Evolutionary conservation across 2,113 vertebrate species (phyloP).

Genomic region (Chloroceryle aenea): DNA sequence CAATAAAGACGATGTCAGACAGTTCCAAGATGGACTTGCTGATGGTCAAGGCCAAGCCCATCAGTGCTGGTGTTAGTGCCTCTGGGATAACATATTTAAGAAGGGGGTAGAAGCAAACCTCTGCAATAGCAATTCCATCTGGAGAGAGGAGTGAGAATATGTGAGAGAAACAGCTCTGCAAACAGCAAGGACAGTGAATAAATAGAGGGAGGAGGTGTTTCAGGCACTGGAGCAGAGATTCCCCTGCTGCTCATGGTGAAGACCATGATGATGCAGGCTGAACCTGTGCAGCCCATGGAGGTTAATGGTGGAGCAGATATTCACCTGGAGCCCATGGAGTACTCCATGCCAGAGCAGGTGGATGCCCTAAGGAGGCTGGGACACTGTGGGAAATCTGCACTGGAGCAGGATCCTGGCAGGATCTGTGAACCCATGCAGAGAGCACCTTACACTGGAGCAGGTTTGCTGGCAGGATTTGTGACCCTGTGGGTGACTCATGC

Average conservation of each 20-base stretch:
- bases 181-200: neutral
- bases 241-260: neutral
- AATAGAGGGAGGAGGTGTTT: neutral
- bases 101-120: neutral
- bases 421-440: neutral
- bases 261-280: neutral
- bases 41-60: neutral
- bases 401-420: neutral
- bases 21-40: no score
- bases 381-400: neutral
- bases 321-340: neutral
- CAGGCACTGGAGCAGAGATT: neutral
- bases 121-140: neutral
- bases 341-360: neutral
- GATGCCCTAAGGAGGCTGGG: neutral
- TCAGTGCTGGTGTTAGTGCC: neutral
- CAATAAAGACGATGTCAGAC: neutral
- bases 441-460: neutral
- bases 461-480: neutral
- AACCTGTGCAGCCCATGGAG: neutral
- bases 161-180: neutral
- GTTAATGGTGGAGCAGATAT: neutral
- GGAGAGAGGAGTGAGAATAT: neutral
- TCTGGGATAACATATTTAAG: neutral
- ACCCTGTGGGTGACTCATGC: neutral